phyloP scores from a whole-genome alignment of 2,113 vertebrate genomes.

The Rhinichthys klamathensis region DNA sequence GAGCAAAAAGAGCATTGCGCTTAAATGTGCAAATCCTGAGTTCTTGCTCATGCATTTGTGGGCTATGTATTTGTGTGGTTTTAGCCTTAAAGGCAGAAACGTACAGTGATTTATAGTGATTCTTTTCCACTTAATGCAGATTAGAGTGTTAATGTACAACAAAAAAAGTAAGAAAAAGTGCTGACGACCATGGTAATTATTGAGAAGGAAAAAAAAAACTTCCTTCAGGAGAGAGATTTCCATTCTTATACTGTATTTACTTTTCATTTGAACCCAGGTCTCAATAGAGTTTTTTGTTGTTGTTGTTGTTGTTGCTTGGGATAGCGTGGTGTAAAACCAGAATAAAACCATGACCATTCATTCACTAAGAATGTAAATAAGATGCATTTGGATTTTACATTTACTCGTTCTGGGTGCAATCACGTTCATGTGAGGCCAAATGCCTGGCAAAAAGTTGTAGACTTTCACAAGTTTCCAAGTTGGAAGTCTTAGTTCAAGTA shows the following conservation, averaged over 20 bases:
- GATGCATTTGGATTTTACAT: neutral
- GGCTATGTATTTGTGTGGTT: neutral
- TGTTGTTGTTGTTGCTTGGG: neutral
- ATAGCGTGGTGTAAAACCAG: neutral
- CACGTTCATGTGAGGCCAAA: neutral
- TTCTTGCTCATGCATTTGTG: neutral
- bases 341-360: neutral
- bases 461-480: too few species aligned
- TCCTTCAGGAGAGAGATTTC: neutral
- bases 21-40: neutral
- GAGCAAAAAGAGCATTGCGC: too few species aligned
- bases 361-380: neutral
- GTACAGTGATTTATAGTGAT: conserved; percentile 15
- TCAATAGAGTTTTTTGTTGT: neutral
- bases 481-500: too few species aligned
- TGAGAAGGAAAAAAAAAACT: neutral
- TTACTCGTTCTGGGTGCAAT: neutral
- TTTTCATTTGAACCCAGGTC: neutral
- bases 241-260: neutral
- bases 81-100: neutral
- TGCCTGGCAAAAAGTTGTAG: neutral
- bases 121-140: conserved; percentile 10
- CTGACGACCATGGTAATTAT: neutral
- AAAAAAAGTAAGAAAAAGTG: neutral
- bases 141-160: neutral